Evolutionary conservation across 1,140 invertebrate genomes (phyloP).

Genomic region (Diabrotica virgifera): DNA sequence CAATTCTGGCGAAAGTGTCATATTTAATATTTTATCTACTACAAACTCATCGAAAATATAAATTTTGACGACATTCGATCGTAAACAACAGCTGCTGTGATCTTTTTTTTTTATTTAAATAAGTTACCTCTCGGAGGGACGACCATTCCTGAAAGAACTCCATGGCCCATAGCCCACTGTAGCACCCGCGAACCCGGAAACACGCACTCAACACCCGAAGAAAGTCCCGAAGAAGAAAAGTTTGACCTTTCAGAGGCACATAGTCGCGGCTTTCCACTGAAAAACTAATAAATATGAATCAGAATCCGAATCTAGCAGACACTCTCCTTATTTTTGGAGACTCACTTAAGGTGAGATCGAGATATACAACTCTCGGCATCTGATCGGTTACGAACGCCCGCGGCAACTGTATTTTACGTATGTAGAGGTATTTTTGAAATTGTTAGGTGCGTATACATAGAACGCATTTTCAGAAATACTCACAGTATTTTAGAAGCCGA

Average conservation of each 20-base stretch:
- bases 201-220: conserved; percentile 10
- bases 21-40: too few species aligned
- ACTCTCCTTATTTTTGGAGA: conserved; percentile 39
- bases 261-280: too few species aligned
- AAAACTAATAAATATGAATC: neutral
- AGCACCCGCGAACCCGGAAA: conserved; percentile 19
- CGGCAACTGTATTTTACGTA: neutral
- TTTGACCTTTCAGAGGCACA: too few species aligned
- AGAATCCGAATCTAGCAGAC: neutral
- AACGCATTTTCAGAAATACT: too few species aligned
- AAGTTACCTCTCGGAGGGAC: conserved; percentile 12
- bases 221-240: too few species aligned
- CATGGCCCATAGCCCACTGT: conserved; percentile 38
- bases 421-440: neutral
- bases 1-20: too few species aligned
- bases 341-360: conserved; percentile 31
- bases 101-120: neutral
- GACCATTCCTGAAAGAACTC: conserved; percentile 44
- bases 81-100: conserved; percentile 9
- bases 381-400: neutral
- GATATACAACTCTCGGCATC: conserved; percentile 5
- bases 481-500: too few species aligned
- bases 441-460: neutral
- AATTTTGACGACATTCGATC: neutral
- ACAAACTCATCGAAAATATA: too few species aligned